These are phyloP conservation scores for Chrysodeixis includens DNA, from an alignment of 2,888 invertebrate genomes.

Conservation along the genomic window DNA sequence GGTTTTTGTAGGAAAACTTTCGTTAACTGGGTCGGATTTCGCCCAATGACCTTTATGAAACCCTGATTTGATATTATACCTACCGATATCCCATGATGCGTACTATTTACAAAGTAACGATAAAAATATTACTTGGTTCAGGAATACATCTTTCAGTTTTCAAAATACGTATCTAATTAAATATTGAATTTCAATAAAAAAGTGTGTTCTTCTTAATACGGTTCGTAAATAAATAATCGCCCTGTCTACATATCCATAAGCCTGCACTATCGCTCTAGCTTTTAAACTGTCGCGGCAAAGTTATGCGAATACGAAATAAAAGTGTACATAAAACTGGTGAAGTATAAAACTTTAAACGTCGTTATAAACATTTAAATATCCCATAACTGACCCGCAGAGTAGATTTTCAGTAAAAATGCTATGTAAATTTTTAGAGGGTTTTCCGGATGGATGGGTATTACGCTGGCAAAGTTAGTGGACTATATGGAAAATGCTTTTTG, in stretches of 20 bases:
- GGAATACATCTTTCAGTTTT: no score
- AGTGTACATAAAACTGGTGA: constrained; percentile 16
- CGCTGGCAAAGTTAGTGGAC: background rate
- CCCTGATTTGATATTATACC: no score
- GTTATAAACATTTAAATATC: constrained; percentile 35
- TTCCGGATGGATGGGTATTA: background rate
- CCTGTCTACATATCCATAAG: constrained; percentile 18
- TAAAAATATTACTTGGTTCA: no score
- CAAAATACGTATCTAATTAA: no score
- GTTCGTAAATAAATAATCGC: background rate
- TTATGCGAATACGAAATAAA: constrained; percentile 40
- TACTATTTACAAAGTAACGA: no score
- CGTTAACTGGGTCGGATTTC: no score
- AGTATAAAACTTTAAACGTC: constrained; percentile 31
- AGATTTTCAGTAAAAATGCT: constrained; percentile 5
- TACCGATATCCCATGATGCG: no score
- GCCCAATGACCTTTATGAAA: no score
- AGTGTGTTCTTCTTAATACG: background rate
- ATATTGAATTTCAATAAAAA: no score
- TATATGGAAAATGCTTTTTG: background rate
- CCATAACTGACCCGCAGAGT: constrained; percentile 9
- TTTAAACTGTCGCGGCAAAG: constrained; percentile 37
- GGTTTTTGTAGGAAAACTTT: no score
- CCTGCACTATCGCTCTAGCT: constrained; percentile 25
- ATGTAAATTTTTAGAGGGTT: background rate